Evolutionary conservation across 2,797 vertebrate species (phyloP).

Genomic region (Pseudochaenichthys georgianus): DNA sequence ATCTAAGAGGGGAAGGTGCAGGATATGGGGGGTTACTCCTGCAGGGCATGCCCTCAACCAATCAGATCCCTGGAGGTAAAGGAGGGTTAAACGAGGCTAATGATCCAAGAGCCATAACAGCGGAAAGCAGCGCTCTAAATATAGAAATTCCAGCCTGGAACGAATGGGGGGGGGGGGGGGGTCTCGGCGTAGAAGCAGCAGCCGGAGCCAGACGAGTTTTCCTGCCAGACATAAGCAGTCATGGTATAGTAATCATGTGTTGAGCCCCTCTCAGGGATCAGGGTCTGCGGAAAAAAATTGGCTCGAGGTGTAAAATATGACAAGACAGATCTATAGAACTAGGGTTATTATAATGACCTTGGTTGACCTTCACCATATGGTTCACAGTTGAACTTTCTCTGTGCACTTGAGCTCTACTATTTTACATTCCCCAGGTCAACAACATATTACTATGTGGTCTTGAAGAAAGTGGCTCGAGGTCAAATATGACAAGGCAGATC

Average conservation of each 20-base stretch:
- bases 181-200: neutral
- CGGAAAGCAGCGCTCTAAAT: slow-evolving; percentile 85
- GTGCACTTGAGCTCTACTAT: neutral
- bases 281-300: slow-evolving; percentile 64
- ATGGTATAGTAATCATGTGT: slow-evolving; percentile 64
- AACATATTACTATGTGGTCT: too few relatives aligned
- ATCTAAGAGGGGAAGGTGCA: slow-evolving; percentile 36
- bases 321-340: slow-evolving; percentile 37
- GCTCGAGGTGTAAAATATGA: slow-evolving; percentile 66
- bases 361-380: neutral
- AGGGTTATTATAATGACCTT: neutral
- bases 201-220: slow-evolving; percentile 65
- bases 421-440: too few relatives aligned
- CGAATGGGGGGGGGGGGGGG: slow-evolving; percentile 47
- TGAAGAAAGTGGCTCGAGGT: slow-evolving; percentile 61
- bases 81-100: slow-evolving; percentile 87
- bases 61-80: slow-evolving; percentile 70
- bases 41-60: slow-evolving; percentile 68
- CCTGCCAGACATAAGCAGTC: slow-evolving; percentile 75
- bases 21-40: slow-evolving; percentile 50
- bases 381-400: slow-evolving; percentile 14
- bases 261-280: slow-evolving; percentile 44
- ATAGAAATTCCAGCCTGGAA: slow-evolving; percentile 83
- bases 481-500: slow-evolving; percentile 68
- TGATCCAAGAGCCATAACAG: slow-evolving; percentile 84